Percentiles rank a stretch among this genome's conserved stretches.
phyloP scores from a whole-genome alignment of 2,113 vertebrate species.

The Python bivittatus region DNA sequence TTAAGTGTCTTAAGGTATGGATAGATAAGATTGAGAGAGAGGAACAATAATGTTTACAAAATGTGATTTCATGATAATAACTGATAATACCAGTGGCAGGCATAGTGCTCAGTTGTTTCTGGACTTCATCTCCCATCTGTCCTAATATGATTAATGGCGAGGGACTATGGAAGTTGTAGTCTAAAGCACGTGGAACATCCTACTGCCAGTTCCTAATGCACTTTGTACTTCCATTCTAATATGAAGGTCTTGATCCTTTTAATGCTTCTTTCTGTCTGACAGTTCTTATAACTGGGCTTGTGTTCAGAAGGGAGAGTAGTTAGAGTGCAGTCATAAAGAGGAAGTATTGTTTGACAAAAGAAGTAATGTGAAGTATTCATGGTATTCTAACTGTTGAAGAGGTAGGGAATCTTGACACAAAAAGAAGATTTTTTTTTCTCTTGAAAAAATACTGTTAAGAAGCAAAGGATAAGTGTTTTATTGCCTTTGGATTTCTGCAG shows the following conservation, averaged over 20 bases:
- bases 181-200: neutral
- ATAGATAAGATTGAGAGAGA: neutral
- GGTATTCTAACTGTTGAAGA: neutral
- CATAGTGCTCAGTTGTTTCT: neutral
- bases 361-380: neutral
- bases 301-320: neutral
- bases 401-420: neutral
- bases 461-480: neutral
- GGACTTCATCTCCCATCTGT: neutral
- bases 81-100: neutral
- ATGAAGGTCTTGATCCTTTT: neutral
- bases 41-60: neutral
- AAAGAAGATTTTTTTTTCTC: neutral
- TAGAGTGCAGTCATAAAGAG: neutral
- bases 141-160: neutral
- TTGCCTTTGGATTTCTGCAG: neutral
- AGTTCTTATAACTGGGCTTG: neutral
- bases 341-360: neutral
- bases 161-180: neutral
- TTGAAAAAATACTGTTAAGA: neutral
- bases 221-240: neutral
- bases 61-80: neutral
- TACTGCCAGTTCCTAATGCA: neutral
- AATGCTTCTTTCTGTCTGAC: neutral
- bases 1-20: neutral